Evolutionary conservation across 2,797 vertebrate species (phyloP), one percentile per base, ranked within the genome.

Genomic region (Schizopygopsis malacanthus): DNA sequence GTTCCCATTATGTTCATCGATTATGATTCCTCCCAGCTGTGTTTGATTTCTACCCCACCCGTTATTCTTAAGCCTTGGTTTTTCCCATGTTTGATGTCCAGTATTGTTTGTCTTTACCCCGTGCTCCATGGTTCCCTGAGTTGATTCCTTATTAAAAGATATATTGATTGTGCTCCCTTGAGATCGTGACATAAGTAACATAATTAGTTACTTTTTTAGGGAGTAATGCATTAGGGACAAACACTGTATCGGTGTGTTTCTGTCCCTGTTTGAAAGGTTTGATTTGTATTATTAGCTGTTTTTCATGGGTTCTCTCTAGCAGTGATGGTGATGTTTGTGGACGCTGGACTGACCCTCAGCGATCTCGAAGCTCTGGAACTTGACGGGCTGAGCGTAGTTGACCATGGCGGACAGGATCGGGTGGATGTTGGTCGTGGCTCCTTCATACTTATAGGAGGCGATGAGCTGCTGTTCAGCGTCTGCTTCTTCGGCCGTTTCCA

Each of bases 341-440:
- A 11, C 47, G 90, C 88, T 83, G 71, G 16, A 77, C 91, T 97
- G 95, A 98, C 98, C 98, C 94, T 99, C 97, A 90, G 98, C 98
- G 88, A 97, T 89, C 88, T 98, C 96, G 91, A 99, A 99, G 92
- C 98, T 96, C 95, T 98, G 97, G 93, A 99, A 99, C 93, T 99
- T 99, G 92, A 99, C 96, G 0, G 98, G 98, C 86, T 99, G 98
- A 80, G 98, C 98, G 85, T 99, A 99, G 95, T 99, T 99, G 94
- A 99, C 97, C 97, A 99, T 98, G 75, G 97, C 97, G 67, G 98
- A 99, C 88, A 99, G 96, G 91, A 95, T 97, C 0, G 98, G 98
- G 91, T 99, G 98, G 93, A 99, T 99, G 92, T 99, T 99, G 4
- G 98, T 99, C 89, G 98, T 99, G 91, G 97, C 98, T 89, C 98